Evolutionary conservation across 2,797 vertebrate genomes (phyloP).

Genomic region (Nasua narica): DNA sequence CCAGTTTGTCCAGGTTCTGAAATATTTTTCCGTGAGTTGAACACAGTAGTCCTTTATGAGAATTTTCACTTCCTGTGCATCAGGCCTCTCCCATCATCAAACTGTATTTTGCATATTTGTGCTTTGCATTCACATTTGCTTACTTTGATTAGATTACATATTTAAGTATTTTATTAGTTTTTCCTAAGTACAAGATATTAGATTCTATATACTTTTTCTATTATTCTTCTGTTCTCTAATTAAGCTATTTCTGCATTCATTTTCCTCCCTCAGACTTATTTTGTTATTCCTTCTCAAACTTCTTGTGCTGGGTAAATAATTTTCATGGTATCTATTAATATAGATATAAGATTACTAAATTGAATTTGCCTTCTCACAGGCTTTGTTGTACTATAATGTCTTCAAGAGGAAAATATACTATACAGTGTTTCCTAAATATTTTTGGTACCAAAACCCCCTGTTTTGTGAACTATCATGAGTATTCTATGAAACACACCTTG

Average conservation of each 20-base stretch:
- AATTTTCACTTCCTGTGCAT: neutral
- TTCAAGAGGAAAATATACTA: neutral
- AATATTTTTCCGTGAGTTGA: neutral
- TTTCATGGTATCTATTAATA: neutral
- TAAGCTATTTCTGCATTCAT: neutral
- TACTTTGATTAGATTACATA: neutral
- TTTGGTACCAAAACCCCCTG: neutral
- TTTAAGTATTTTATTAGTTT: neutral
- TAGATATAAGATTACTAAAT: neutral
- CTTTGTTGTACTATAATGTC: neutral
- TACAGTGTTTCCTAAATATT: neutral
- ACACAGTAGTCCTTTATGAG: neutral
- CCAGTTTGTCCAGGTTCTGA: neutral
- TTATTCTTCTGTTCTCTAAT: neutral
- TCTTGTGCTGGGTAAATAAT: neutral
- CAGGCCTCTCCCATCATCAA: neutral
- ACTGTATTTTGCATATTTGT: neutral
- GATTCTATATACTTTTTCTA: neutral
- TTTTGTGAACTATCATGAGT: neutral
- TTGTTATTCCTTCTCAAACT: neutral
- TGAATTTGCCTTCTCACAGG: neutral
- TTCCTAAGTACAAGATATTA: neutral
- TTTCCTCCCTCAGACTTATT: neutral
- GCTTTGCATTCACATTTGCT: neutral
- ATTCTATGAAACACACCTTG: neutral